Percentiles rank a stretch among this genome's conserved stretches.
phyloP scores from a whole-genome alignment of 2,113 vertebrate genomes.

The Erythrocebus patas region DNA sequence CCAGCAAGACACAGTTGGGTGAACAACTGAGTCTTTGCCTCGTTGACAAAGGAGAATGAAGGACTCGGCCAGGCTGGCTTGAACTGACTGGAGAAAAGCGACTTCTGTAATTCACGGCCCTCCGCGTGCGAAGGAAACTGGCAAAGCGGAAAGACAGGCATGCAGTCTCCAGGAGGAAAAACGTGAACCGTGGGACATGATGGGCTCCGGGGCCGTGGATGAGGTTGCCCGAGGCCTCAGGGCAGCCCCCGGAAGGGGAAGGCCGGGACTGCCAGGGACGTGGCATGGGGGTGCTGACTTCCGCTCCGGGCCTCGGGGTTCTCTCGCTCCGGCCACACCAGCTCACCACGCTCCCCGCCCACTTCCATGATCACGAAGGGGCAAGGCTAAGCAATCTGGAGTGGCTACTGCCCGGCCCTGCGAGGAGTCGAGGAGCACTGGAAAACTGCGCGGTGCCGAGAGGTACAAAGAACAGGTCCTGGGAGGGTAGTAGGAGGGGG shows the following conservation, averaged over 20 bases:
- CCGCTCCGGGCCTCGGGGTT: too few relatives aligned
- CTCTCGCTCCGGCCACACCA: rapidly evolving
- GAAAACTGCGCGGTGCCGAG: background rate
- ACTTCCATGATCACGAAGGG: background rate
- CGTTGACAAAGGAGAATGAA: conserved; percentile 67
- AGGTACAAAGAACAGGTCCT: background rate
- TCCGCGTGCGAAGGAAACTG: background rate
- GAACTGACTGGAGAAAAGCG: conserved; percentile 19
- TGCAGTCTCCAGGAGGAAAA: background rate
- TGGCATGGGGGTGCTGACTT: background rate
- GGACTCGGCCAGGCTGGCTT: conserved; percentile 54
- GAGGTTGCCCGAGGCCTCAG: background rate
- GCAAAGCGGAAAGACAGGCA: background rate
- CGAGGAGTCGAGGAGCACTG: background rate
- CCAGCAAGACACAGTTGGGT: background rate
- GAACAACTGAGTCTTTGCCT: conserved; percentile 68
- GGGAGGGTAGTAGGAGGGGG: background rate
- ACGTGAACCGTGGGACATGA: background rate
- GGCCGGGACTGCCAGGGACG: too few relatives aligned
- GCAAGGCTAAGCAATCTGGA: background rate
- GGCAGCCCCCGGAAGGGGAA: background rate
- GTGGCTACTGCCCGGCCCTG: background rate
- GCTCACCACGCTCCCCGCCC: background rate
- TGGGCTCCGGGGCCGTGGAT: background rate
- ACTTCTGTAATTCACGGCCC: conserved; percentile 26